phyloP scores from a whole-genome alignment of 2,888 invertebrate species.

The Carterocephalus palaemon region DNA sequence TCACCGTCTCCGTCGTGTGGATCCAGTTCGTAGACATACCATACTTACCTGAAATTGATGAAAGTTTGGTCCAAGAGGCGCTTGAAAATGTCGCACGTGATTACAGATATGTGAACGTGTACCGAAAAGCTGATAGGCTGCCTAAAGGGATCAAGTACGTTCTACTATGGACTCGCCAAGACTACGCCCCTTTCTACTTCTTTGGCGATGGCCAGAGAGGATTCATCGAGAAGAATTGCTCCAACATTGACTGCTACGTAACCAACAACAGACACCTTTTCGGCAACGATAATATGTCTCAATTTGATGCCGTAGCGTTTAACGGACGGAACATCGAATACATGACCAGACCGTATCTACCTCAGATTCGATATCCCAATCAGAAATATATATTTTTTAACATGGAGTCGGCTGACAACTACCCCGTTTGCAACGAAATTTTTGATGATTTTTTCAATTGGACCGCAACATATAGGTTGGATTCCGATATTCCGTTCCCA shows the following conservation, averaged over 20 bases:
- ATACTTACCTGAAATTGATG: slow-evolving; percentile 31
- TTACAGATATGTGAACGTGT: slow-evolving; percentile 52
- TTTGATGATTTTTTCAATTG: slow-evolving; percentile 67
- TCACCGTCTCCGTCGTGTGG: slow-evolving; percentile 46
- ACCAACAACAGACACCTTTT: slow-evolving; percentile 48
- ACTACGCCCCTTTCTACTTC: slow-evolving; percentile 51
- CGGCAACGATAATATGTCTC: slow-evolving; percentile 41
- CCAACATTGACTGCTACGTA: slow-evolving; percentile 57
- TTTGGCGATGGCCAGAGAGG: slow-evolving; percentile 50
- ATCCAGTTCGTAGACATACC: slow-evolving; percentile 40
- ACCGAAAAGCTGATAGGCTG: slow-evolving; percentile 46
- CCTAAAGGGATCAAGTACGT: slow-evolving; percentile 56
- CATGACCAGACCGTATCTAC: slow-evolving; percentile 36
- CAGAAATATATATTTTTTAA: slow-evolving; percentile 66
- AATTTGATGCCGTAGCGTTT: slow-evolving; percentile 60
- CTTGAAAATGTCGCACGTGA: slow-evolving; percentile 52
- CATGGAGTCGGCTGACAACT: slow-evolving; percentile 63
- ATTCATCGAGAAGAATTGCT: slow-evolving; percentile 59
- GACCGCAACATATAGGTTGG: slow-evolving; percentile 64
- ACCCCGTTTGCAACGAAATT: slow-evolving; percentile 47
- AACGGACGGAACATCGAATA: slow-evolving; percentile 51
- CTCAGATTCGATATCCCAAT: slow-evolving; percentile 42
- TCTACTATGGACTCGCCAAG: slow-evolving; percentile 53
- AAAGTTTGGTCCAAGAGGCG: slow-evolving; percentile 48
- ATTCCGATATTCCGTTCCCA: slow-evolving; percentile 60